A percentile compares a stretch with the other conserved stretches of the same genome.
Evolutionary conservation across 2,888 invertebrate genomes (phyloP).

Genomic region (Dromius quadrimaculatus): DNA sequence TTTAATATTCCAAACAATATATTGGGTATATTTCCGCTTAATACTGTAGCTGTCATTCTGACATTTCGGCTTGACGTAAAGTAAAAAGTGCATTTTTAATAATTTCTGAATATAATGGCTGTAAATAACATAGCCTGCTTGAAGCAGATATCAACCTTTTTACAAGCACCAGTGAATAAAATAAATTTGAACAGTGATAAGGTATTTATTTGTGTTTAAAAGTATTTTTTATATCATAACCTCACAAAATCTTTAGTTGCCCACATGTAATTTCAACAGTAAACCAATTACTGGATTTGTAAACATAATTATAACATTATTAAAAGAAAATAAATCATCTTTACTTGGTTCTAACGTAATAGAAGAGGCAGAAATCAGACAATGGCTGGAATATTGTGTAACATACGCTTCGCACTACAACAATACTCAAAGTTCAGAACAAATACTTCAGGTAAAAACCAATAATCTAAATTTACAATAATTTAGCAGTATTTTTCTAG

Average conservation of each 20-base stretch:
- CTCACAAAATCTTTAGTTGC: constrained; percentile 55
- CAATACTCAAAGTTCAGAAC: constrained; percentile 52
- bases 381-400: constrained; percentile 64
- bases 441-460: constrained; percentile 59
- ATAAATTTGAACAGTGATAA: constrained; percentile 55
- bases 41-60: background rate
- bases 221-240: background rate
- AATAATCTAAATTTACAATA: background rate
- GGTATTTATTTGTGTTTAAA: constrained; percentile 48
- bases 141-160: constrained; percentile 57
- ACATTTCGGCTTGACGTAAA: background rate
- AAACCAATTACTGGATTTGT: constrained; percentile 59
- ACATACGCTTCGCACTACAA: constrained; percentile 58
- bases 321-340: constrained; percentile 59
- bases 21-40: background rate
- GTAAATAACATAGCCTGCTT: constrained; percentile 54
- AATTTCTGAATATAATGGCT: constrained; percentile 53
- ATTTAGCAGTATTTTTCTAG: constrained; percentile 60
- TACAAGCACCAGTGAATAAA: constrained; percentile 57
- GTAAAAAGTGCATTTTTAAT: constrained; percentile 1
- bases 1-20: background rate
- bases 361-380: constrained; percentile 61
- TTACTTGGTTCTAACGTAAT: constrained; percentile 44
- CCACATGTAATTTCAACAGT: constrained; percentile 57
- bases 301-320: constrained; percentile 60